Evolutionary conservation across 1,140 invertebrate genomes (phyloP).

Genomic region (Augochlora pura): DNA sequence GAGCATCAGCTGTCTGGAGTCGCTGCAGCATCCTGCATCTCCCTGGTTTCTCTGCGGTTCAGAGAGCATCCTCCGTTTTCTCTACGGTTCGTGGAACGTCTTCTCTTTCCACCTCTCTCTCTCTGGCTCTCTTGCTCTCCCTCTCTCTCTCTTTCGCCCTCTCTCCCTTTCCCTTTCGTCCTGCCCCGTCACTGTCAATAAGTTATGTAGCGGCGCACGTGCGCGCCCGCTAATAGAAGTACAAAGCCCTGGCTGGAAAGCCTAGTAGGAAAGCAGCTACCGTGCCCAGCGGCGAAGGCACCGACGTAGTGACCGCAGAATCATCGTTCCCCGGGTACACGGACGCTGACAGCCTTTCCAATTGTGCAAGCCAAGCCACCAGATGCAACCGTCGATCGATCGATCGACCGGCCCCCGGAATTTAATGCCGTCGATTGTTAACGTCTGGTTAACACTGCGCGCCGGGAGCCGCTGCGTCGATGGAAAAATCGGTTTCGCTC

Average conservation of each 20-base stretch:
- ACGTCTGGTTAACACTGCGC: slow-evolving; percentile 37
- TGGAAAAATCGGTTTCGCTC: too few relatives aligned
- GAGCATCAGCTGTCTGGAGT: not conserved
- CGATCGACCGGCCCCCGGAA: slow-evolving; percentile 31
- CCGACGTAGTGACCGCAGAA: slow-evolving; percentile 53
- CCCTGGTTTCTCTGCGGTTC: too few relatives aligned
- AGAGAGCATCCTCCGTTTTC: not conserved
- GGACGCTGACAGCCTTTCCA: slow-evolving; percentile 55
- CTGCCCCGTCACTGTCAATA: slow-evolving; percentile 51
- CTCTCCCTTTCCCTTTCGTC: slow-evolving; percentile 48
- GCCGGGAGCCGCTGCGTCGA: too few relatives aligned
- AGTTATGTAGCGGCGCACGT: slow-evolving; percentile 59
- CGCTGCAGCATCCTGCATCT: too few relatives aligned
- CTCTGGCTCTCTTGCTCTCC: not conserved
- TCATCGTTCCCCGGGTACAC: slow-evolving; percentile 51
- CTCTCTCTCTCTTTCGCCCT: not conserved
- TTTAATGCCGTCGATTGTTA: slow-evolving; percentile 45
- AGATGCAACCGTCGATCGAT: slow-evolving; percentile 53
- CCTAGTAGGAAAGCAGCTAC: slow-evolving; percentile 53
- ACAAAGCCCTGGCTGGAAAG: slow-evolving; percentile 48
- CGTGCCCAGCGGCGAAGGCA: slow-evolving; percentile 41
- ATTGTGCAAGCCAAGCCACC: slow-evolving; percentile 55
- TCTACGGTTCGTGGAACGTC: too few relatives aligned
- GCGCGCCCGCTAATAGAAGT: slow-evolving; percentile 53
- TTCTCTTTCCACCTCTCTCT: not conserved